Percentiles rank a stretch among this genome's conserved stretches.
Conservation (phyloP, 2,113 vertebrate species). For the Caloenas nicobarica region DNA sequence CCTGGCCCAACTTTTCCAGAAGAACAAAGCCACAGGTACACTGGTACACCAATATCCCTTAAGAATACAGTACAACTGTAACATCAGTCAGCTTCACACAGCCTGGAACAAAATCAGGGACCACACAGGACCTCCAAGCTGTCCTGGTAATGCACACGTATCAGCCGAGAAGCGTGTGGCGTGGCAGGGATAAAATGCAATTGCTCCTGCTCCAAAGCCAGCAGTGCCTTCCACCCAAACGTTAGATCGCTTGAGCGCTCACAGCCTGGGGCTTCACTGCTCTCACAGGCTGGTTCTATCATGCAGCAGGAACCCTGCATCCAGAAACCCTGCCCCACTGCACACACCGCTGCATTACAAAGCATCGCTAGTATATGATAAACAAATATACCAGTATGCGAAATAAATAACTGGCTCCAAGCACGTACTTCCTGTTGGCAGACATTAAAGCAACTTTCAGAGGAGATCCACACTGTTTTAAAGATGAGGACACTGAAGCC, state of each 20-base stretch:
- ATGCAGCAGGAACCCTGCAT: not conserved
- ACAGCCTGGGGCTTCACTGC: not conserved
- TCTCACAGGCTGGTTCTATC: rapidly evolving
- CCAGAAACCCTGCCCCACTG: too few species aligned
- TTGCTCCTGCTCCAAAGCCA: not conserved
- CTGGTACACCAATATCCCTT: not conserved
- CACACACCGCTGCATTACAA: not conserved
- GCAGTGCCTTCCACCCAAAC: not conserved
- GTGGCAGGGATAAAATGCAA: not conserved
- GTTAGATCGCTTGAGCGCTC: not conserved
- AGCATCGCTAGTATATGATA: not conserved
- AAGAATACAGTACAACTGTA: not conserved
- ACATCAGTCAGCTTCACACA: not conserved
- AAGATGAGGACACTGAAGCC: not conserved
- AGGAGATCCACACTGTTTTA: not conserved
- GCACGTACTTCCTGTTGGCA: rapidly evolving
- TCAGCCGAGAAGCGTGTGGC: not conserved
- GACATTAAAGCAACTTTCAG: not conserved
- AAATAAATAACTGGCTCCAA: not conserved
- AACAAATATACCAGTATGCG: not conserved
- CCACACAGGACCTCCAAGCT: constrained; percentile 8
- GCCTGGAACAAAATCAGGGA: not conserved
- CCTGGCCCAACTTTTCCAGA: not conserved
- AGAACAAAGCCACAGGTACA: not conserved
- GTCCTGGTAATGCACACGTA: not conserved